phyloP scores from a whole-genome alignment of 2,797 vertebrate genomes.

The Mico argentatus region DNA sequence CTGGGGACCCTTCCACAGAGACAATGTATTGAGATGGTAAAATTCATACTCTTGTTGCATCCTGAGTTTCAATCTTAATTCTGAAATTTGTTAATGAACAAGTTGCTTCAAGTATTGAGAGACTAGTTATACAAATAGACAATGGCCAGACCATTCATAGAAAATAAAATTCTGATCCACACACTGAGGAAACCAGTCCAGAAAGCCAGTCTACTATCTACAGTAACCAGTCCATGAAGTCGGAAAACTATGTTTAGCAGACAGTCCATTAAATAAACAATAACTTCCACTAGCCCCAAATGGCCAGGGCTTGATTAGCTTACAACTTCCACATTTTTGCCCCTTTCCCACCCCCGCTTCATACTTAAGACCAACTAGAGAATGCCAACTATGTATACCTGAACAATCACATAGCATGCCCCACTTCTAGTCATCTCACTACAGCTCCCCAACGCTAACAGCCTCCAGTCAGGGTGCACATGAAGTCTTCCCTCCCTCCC shows the following conservation, averaged over 20 bases:
- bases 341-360: neutral
- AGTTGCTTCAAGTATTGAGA: neutral
- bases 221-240: neutral
- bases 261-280: neutral
- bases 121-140: neutral
- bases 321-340: neutral
- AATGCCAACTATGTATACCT: neutral
- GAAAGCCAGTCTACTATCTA: neutral
- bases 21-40: neutral
- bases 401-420: neutral
- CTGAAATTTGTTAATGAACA: neutral
- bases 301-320: neutral
- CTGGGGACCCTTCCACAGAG: neutral
- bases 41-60: neutral
- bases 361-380: neutral
- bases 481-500: neutral
- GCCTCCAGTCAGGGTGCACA: neutral
- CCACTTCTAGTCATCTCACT: neutral
- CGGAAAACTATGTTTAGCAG: neutral
- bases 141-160: neutral
- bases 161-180: neutral
- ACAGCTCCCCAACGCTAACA: neutral
- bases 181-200: neutral
- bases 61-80: conserved; percentile 17
- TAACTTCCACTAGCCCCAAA: neutral